Conservation (phyloP, 2,888 invertebrate species). For the Melinaea menophilus region DNA sequence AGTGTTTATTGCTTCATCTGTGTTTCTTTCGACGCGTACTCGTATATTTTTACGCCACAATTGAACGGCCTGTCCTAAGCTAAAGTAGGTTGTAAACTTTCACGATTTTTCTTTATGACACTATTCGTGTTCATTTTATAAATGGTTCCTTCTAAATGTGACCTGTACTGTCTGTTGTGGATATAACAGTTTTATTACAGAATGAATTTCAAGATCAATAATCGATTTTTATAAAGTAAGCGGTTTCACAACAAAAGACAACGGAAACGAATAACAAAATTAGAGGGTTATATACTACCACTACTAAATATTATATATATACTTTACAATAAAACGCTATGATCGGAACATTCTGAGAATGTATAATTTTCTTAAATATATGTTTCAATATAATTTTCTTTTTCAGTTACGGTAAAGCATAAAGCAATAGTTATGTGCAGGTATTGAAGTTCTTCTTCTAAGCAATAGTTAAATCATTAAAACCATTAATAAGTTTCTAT, state of each 20-base stretch:
- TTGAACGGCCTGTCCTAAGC: slow-evolving; percentile 74
- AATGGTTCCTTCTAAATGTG: slow-evolving; percentile 62
- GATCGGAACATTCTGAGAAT: too few species aligned
- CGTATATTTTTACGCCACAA: slow-evolving; percentile 74
- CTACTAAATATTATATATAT: too few species aligned
- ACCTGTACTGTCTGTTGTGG: slow-evolving; percentile 33
- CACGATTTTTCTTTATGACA: slow-evolving; percentile 70
- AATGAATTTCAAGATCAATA: slow-evolving; percentile 45
- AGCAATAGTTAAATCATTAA: too few species aligned
- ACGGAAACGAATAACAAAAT: too few species aligned
- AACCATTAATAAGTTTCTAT: too few species aligned
- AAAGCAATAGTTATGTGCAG: too few species aligned
- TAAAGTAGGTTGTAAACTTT: slow-evolving; percentile 75
- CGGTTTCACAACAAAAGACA: slow-evolving; percentile 23
- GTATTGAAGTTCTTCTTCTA: too few species aligned
- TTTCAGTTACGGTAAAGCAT: too few species aligned
- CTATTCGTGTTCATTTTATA: slow-evolving; percentile 75
- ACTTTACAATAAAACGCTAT: too few species aligned
- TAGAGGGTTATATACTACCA: too few species aligned
- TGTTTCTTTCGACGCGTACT: slow-evolving; percentile 75
- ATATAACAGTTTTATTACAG: slow-evolving; percentile 18
- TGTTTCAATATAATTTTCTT: too few species aligned
- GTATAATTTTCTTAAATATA: too few species aligned
- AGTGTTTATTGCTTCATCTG: slow-evolving; percentile 73
- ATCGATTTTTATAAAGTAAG: slow-evolving; percentile 41